Evolutionary conservation across 2,113 vertebrate genomes (phyloP).

Genomic region (Rhodinocichla rosea): DNA sequence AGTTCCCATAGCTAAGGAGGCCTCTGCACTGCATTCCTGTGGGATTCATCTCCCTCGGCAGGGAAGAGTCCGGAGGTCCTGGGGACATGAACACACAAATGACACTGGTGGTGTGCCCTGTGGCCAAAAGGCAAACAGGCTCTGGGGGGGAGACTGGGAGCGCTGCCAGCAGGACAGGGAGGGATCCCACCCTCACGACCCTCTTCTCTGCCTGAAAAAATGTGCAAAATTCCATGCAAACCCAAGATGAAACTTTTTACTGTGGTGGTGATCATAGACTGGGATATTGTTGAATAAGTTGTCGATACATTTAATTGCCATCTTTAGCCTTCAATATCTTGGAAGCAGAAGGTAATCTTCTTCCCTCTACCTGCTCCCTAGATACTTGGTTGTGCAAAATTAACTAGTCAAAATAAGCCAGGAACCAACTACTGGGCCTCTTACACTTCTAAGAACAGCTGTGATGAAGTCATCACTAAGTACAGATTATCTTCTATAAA

Average conservation of each 20-base stretch:
- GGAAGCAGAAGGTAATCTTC: neutral
- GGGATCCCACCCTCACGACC: neutral
- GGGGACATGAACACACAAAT: neutral
- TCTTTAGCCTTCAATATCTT: neutral
- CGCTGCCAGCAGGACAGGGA: neutral
- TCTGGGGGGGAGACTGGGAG: neutral
- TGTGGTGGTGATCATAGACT: neutral
- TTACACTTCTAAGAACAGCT: neutral
- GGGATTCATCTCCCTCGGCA: neutral
- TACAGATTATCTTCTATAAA: neutral
- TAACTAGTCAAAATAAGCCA: neutral
- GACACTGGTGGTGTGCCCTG: neutral
- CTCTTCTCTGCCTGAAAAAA: neutral
- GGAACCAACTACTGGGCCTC: neutral
- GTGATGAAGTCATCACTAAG: neutral
- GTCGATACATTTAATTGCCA: neutral
- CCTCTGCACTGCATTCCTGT: neutral
- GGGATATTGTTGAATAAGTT: neutral
- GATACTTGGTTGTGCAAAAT: neutral
- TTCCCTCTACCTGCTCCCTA: neutral
- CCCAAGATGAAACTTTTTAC: neutral
- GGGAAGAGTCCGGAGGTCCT: neutral
- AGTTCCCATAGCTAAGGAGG: neutral
- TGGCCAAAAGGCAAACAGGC: neutral
- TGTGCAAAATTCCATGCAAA: neutral